Conservation (phyloP, 2,113 vertebrate genomes). For the Antennarius striatus region DNA sequence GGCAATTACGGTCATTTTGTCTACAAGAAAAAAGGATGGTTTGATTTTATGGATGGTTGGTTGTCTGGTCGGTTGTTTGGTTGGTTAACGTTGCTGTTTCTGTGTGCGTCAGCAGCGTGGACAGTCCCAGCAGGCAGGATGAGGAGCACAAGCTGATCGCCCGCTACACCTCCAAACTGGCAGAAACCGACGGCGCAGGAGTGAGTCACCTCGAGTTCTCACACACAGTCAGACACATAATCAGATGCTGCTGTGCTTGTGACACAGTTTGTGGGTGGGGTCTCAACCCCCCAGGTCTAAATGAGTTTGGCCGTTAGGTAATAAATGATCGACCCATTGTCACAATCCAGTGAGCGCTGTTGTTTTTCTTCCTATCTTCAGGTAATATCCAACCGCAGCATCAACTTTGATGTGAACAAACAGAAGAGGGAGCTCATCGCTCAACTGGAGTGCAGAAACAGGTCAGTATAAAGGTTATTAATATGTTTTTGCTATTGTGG, state of each 20-base stretch:
- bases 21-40: too few species aligned
- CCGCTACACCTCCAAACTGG: slow-evolving; percentile 90
- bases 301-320: not conserved
- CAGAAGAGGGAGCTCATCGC: slow-evolving; percentile 94
- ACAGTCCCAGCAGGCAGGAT: slow-evolving; percentile 87
- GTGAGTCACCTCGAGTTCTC: slow-evolving; percentile 77
- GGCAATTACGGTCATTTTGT: too few species aligned
- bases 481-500: too few species aligned
- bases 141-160: slow-evolving; percentile 95
- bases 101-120: slow-evolving; percentile 72
- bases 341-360: not conserved
- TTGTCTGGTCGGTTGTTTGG: too few species aligned
- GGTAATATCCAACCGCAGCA: slow-evolving; percentile 85
- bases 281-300: not conserved
- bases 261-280: not conserved
- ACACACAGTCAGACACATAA: not conserved
- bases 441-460: slow-evolving; percentile 94
- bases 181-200: slow-evolving; percentile 82
- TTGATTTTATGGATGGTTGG: too few species aligned
- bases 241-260: not conserved
- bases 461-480: slow-evolving; percentile 69
- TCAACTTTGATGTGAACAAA: slow-evolving; percentile 92
- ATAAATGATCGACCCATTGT: not conserved
- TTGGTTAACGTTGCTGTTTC: not conserved
- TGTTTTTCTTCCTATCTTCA: slow-evolving; percentile 41